phyloP scores from a whole-genome alignment of 2,888 invertebrate genomes.

The Nemotelus pantherinus region DNA sequence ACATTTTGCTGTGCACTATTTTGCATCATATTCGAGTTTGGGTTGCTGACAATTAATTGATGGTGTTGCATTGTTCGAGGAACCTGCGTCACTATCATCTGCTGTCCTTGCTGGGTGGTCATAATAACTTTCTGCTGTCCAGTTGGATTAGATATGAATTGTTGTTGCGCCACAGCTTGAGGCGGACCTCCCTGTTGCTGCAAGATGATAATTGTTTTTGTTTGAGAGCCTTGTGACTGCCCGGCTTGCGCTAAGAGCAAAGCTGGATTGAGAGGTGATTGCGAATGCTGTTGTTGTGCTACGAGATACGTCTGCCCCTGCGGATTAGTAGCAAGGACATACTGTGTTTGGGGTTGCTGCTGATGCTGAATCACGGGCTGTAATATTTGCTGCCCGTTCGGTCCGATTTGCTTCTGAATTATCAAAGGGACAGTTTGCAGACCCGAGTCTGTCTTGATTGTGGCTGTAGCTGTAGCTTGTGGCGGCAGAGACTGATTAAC shows the following conservation, averaged over 20 bases:
- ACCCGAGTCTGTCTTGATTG: constrained; percentile 63
- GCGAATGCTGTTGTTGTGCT: constrained; percentile 73
- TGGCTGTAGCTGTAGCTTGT: constrained; percentile 58
- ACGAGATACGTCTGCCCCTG: constrained; percentile 73
- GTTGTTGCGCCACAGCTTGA: constrained; percentile 57
- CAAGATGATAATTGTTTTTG: constrained; percentile 77
- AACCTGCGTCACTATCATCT: constrained; percentile 72
- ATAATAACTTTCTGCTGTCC: constrained; percentile 70
- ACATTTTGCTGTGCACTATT: constrained; percentile 43
- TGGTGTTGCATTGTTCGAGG: constrained; percentile 57
- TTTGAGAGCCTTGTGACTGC: constrained; percentile 72
- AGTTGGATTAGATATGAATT: constrained; percentile 57
- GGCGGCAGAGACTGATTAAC: constrained; percentile 27
- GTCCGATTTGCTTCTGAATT: constrained; percentile 57
- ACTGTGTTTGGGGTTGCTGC: constrained; percentile 62
- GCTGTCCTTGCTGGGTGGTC: constrained; percentile 73
- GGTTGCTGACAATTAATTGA: constrained; percentile 56
- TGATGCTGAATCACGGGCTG: constrained; percentile 62
- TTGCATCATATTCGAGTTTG: constrained; percentile 51
- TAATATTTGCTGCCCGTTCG: constrained; percentile 55
- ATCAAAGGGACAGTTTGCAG: constrained; percentile 63
- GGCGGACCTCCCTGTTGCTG: constrained; percentile 66
- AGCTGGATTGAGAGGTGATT: constrained; percentile 64
- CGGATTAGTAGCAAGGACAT: constrained; percentile 64
- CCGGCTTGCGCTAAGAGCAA: constrained; percentile 74